Evolutionary conservation across 2,888 invertebrate species (phyloP).

Genomic region (Cryptus viduatorius): DNA sequence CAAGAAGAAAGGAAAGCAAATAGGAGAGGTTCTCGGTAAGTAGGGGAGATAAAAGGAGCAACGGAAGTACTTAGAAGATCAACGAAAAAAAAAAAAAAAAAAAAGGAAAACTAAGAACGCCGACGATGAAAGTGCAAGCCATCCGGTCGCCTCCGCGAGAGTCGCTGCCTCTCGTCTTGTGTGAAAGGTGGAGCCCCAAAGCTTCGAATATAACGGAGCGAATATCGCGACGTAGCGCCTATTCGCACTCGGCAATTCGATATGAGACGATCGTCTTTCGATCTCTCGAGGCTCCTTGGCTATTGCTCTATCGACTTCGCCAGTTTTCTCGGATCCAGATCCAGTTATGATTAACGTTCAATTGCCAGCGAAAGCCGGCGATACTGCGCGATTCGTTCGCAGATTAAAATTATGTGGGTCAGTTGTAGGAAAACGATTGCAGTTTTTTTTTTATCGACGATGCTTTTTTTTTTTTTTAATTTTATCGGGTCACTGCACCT

Average conservation of each 20-base stretch:
- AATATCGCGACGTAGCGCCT: slow-evolving; percentile 26
- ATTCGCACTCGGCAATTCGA: slow-evolving; percentile 41
- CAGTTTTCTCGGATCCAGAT: background rate
- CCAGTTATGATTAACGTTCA: slow-evolving; percentile 15
- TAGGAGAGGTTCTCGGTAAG: slow-evolving; percentile 59
- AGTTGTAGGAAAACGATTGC: background rate
- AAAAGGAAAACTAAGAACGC: slow-evolving; percentile 59
- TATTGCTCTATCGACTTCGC: background rate
- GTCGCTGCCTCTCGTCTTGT: slow-evolving; percentile 35
- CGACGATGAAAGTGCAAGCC: slow-evolving; percentile 76
- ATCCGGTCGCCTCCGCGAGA: slow-evolving; percentile 66
- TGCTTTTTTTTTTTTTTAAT: too few species aligned
- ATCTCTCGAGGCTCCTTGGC: background rate
- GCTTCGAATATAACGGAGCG: slow-evolving; percentile 52
- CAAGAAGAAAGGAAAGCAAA: slow-evolving; percentile 73
- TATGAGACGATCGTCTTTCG: slow-evolving; percentile 51
- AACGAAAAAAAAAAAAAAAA: slow-evolving; percentile 64
- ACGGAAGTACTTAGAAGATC: slow-evolving; percentile 38
- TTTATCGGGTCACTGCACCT: too few species aligned
- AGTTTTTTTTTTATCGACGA: background rate
- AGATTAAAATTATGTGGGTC: background rate
- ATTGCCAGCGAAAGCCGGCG: background rate
- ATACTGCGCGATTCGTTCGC: too few species aligned
- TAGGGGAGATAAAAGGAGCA: slow-evolving; percentile 66
- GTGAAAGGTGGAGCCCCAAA: slow-evolving; percentile 76